Evolutionary conservation across 2,888 invertebrate genomes (phyloP).

Genomic region (Megalurothrips usitatus): DNA sequence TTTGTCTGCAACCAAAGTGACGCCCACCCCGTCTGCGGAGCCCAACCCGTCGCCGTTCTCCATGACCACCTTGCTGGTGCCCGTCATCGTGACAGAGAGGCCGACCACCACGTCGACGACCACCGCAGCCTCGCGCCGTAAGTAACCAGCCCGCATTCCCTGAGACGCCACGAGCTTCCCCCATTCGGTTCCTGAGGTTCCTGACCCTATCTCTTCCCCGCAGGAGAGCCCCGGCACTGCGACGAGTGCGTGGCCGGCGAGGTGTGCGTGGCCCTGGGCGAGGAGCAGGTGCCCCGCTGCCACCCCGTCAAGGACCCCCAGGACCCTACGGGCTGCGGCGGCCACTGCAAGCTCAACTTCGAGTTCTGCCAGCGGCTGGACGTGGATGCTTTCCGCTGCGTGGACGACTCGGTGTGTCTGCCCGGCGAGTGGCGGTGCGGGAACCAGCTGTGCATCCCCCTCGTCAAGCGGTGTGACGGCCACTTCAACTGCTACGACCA

Average conservation of each 20-base stretch:
- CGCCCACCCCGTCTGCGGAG: not conserved
- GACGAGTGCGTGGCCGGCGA: slow-evolving; percentile 53
- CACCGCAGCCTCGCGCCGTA: not conserved
- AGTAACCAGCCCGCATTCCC: not conserved
- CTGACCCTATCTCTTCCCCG: not conserved
- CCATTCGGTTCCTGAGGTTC: too few species aligned
- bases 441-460: slow-evolving; percentile 64
- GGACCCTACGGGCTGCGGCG: slow-evolving; percentile 65
- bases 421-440: slow-evolving; percentile 65
- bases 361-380: slow-evolving; percentile 62
- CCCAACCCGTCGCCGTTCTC: slow-evolving; percentile 18
- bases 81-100: not conserved
- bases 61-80: slow-evolving; percentile 10
- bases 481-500: slow-evolving; percentile 68
- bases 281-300: slow-evolving; percentile 57
- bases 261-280: slow-evolving; percentile 60
- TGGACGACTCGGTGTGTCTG: slow-evolving; percentile 57
- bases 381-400: slow-evolving; percentile 51
- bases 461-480: slow-evolving; percentile 64
- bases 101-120: not conserved
- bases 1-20: not conserved
- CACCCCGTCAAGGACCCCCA: slow-evolving; percentile 50
- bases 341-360: slow-evolving; percentile 58
- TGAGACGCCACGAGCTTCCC: too few species aligned
- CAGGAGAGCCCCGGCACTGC: slow-evolving; percentile 46